Evolutionary conservation across 2,797 vertebrate species (phyloP).

Genomic region (Rhabdomys pumilio): DNA sequence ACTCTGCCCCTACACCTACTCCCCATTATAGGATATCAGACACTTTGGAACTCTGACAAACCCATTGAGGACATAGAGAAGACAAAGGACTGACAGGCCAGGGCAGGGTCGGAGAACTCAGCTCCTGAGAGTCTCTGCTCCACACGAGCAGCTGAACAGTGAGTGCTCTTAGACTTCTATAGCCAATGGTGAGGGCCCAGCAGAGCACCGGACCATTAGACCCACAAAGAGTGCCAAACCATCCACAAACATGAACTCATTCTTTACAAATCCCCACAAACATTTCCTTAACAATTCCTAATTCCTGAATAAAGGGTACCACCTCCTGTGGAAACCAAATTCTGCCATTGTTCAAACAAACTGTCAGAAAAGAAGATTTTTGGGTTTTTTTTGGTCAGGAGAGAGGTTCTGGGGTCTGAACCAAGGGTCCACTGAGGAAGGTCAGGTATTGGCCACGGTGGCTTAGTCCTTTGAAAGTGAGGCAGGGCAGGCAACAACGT

Average conservation of each 20-base stretch:
- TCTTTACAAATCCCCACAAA: constrained; percentile 35
- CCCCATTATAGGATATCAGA: constrained; percentile 21
- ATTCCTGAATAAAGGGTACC: constrained; percentile 23
- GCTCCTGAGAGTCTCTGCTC: neutral
- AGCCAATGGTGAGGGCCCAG: neutral
- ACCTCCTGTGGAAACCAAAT: constrained; percentile 35
- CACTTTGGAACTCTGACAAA: constrained; percentile 44
- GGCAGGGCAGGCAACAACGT: neutral
- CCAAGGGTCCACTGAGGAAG: neutral
- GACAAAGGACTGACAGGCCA: neutral
- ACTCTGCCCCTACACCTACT: neutral
- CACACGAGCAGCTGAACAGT: neutral
- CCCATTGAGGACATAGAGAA: neutral
- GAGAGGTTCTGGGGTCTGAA: neutral
- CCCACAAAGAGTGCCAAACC: neutral
- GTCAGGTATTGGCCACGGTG: neutral
- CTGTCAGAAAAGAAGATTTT: neutral
- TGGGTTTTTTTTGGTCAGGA: neutral
- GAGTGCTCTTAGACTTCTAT: neutral
- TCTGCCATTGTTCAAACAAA: constrained; percentile 41
- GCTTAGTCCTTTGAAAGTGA: neutral
- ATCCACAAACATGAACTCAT: neutral
- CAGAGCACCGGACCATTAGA: neutral
- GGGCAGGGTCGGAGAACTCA: constrained; percentile 19
- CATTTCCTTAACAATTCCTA: neutral